These are phyloP conservation scores for Blastobasis adustella DNA, from an alignment of 2,888 invertebrate species.

Conservation along the genomic window DNA sequence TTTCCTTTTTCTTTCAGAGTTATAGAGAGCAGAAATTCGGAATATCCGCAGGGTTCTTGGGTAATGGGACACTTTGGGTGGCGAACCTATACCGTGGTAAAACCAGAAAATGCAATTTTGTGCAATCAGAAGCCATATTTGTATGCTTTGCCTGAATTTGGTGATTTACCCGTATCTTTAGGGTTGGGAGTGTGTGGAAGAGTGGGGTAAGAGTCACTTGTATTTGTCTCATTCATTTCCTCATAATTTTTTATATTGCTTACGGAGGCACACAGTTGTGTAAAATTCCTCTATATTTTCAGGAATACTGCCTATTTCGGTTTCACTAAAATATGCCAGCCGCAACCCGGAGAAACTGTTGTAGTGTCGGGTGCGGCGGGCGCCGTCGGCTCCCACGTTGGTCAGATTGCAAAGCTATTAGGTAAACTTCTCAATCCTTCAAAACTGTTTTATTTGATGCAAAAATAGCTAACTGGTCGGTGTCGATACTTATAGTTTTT, in stretches of 20 bases:
- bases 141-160: conserved; percentile 70
- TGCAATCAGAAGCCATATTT: conserved; percentile 40
- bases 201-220: conserved; percentile 71
- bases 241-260: too few species aligned
- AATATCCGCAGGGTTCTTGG: conserved; percentile 76
- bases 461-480: background rate
- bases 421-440: conserved; percentile 32
- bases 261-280: too few species aligned
- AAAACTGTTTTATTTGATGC: background rate
- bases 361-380: conserved; percentile 83
- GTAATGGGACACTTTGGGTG: conserved; percentile 80
- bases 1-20: conserved; percentile 60
- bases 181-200: conserved; percentile 78
- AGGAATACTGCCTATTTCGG: conserved; percentile 84
- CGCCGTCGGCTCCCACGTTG: conserved; percentile 83
- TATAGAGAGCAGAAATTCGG: conserved; percentile 76
- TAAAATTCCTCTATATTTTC: conserved; percentile 5
- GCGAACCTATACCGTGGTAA: conserved; percentile 75
- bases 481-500: background rate
- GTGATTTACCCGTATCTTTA: conserved; percentile 72
- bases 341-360: conserved; percentile 80
- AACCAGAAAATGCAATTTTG: conserved; percentile 39
- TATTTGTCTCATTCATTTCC: too few species aligned
- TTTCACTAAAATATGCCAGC: conserved; percentile 77
- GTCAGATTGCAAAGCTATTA: conserved; percentile 83